phyloP scores from a whole-genome alignment of 2,797 vertebrate species.

The Coranthus polyacanthus region DNA sequence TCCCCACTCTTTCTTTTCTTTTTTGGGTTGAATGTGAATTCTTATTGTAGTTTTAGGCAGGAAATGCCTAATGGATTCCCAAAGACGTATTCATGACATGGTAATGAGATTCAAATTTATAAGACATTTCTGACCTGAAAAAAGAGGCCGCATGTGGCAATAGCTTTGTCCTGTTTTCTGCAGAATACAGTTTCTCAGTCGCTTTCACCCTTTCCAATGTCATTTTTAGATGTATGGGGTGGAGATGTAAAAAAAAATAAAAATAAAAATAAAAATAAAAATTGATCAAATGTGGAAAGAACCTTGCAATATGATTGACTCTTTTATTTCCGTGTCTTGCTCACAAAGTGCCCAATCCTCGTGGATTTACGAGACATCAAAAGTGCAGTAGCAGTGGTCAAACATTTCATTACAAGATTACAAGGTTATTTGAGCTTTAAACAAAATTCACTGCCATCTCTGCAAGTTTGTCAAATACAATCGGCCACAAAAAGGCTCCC shows the following conservation, averaged over 20 bases:
- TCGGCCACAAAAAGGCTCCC: too few relatives aligned
- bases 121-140: slow-evolving; percentile 70
- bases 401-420: too few relatives aligned
- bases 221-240: slow-evolving; percentile 34
- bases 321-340: neutral
- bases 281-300: slow-evolving; percentile 33
- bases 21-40: slow-evolving; percentile 65
- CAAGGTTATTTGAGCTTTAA: too few relatives aligned
- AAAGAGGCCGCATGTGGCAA: slow-evolving; percentile 54
- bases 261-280: slow-evolving; percentile 43
- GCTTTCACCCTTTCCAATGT: slow-evolving; percentile 28
- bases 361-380: too few relatives aligned
- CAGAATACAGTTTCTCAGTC: slow-evolving; percentile 41
- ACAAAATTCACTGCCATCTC: too few relatives aligned
- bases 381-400: too few relatives aligned
- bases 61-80: slow-evolving; percentile 74
- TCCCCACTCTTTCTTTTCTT: slow-evolving; percentile 46
- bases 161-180: slow-evolving; percentile 69
- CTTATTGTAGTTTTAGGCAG: slow-evolving; percentile 69
- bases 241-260: slow-evolving; percentile 37
- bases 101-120: slow-evolving; percentile 77
- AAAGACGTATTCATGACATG: slow-evolving; percentile 78
- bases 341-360: too few relatives aligned
- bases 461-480: too few relatives aligned
- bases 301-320: slow-evolving; percentile 24